Evolutionary conservation across 2,888 invertebrate species (phyloP), one percentile per base, ranked within the genome.

Genomic region (Drosophila quinaria): DNA sequence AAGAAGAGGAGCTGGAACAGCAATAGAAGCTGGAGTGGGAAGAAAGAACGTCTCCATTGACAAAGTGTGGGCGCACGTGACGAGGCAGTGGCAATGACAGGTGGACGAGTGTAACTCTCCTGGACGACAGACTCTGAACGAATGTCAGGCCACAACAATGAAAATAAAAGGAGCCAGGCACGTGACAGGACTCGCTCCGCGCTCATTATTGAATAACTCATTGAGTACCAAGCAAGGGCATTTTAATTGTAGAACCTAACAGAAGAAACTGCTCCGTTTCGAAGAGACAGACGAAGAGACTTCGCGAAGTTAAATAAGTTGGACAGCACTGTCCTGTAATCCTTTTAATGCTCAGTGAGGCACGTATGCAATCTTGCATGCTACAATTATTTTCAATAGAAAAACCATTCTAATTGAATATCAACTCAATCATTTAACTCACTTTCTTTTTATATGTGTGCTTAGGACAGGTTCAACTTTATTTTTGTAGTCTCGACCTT

Each of bases 311-410:
- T 19, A 62, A 72, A 61, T 67, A 64, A 63, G 70, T 69, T 72
- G 54, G 42, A 15, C 55, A 46, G 37, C 8, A 11, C 44, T 60
- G 50, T 42, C 58, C 72, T 81, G 74, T 91, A 92, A 92, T 92
- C 92, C 91, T 86, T 91, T 92, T 85, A 76, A 84, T 91, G 90
- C 85, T 87, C 91, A 90, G 89, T 85, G 82, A 87, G 81, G 88
- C 92, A 92, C 92, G 92, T 92, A 90, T 91, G 89, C 87, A 80
- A 83, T 86, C 82, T 63, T 63, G 46, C 56, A 62, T 29, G 60
- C 70, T 56, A 68, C 64, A 67, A 61, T 74, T 68, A 74, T 17
- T 71, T 74, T 61, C 29, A 22, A 61, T 62, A 56, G 46, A 42
- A 22, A 61, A 59, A 44, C 31, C 13, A 56, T 44, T 49, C 59